Evolutionary conservation across 2,888 invertebrate species (phyloP).

Genomic region (Parnassius orleans): DNA sequence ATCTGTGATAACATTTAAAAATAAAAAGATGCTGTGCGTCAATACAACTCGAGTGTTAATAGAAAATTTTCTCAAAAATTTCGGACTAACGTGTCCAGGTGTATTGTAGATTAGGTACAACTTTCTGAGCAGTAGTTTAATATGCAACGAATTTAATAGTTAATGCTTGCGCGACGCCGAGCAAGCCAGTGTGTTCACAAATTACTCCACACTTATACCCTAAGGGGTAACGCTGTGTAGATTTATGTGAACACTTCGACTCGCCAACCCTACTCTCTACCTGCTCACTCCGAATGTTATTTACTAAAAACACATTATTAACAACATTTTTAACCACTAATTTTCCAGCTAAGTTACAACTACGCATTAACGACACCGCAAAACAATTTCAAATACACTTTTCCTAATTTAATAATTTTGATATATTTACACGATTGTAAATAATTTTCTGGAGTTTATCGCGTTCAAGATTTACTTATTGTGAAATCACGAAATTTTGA

Average conservation of each 20-base stretch:
- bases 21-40: not conserved
- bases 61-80: slow-evolving; percentile 9
- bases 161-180: slow-evolving; percentile 70
- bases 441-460: too few relatives aligned
- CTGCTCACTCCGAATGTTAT: slow-evolving; percentile 49
- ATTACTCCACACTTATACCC: slow-evolving; percentile 76
- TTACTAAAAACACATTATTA: slow-evolving; percentile 35
- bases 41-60: not conserved
- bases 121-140: slow-evolving; percentile 70
- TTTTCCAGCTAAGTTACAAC: slow-evolving; percentile 8
- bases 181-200: slow-evolving; percentile 66
- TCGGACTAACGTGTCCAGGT: slow-evolving; percentile 43
- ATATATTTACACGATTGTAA: too few relatives aligned
- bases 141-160: slow-evolving; percentile 81
- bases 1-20: too few relatives aligned
- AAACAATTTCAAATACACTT: slow-evolving; percentile 19
- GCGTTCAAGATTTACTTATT: too few relatives aligned
- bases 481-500: too few relatives aligned
- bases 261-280: slow-evolving; percentile 58
- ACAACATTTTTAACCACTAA: slow-evolving; percentile 28
- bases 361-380: slow-evolving; percentile 21
- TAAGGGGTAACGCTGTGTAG: slow-evolving; percentile 51
- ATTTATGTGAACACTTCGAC: slow-evolving; percentile 69
- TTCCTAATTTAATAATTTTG: slow-evolving; percentile 10
- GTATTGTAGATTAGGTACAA: slow-evolving; percentile 55